Conservation (phyloP, 2,797 vertebrate species). For the Myotis daubentonii region DNA sequence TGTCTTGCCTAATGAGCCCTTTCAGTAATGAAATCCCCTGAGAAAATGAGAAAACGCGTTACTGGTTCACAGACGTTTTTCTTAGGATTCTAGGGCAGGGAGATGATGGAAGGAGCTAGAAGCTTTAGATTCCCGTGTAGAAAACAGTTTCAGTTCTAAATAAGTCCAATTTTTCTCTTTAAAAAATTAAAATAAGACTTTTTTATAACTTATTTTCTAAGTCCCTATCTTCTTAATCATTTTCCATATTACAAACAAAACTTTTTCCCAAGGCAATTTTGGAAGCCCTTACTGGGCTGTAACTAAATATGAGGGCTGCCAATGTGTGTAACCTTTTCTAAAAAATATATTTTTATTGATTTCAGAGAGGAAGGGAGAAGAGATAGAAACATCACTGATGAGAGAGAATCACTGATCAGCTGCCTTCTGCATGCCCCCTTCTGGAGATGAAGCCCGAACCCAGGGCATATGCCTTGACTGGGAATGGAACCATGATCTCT, state of each 20-base stretch:
- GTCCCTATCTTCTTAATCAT: not conserved
- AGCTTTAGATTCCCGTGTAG: constrained; percentile 79
- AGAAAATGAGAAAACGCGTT: constrained; percentile 84
- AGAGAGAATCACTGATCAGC: too few species aligned
- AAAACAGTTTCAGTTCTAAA: constrained; percentile 79
- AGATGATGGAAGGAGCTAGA: constrained; percentile 78
- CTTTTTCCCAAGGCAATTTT: constrained; percentile 22
- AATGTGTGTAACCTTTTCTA: not conserved
- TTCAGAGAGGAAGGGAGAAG: not conserved
- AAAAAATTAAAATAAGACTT: not conserved
- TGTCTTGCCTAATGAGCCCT: constrained; percentile 92
- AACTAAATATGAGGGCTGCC: not conserved
- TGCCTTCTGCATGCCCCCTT: too few species aligned
- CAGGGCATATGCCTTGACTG: too few species aligned
- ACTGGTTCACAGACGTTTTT: constrained; percentile 86
- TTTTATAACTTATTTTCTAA: not conserved
- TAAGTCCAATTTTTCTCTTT: constrained; percentile 56
- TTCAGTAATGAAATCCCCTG: constrained; percentile 90
- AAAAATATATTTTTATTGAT: too few species aligned
- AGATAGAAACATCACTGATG: not conserved
- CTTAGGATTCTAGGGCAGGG: constrained; percentile 83
- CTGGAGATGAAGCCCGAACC: too few species aligned
- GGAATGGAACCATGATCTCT: too few species aligned
- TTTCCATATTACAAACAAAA: constrained; percentile 43
- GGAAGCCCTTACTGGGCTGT: not conserved